Evolutionary conservation across 2,113 vertebrate species (phyloP), one percentile per base, ranked within the genome.

Genomic region (Centropristis striata): DNA sequence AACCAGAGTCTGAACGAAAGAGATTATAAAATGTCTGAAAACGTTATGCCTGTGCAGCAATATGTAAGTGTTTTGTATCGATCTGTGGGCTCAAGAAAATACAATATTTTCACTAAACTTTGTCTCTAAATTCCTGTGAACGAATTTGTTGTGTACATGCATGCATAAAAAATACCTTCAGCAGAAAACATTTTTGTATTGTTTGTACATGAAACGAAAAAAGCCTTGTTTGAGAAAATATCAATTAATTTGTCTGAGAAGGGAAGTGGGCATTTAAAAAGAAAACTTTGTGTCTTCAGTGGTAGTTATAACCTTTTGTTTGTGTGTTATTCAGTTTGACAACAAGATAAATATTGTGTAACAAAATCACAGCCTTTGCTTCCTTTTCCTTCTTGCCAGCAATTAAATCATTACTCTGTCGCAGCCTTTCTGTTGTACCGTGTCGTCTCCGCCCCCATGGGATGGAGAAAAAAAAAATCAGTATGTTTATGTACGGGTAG

Each of bases 351-450:
- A 75, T 81, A 84, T 88, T 51, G 21, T 75, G 72, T 61, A 85
- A 78, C 60, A 86, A 88, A 91, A 79, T 86, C 54, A 81, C 42
- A 27, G 66, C 71, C 76, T 82, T 82, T 71, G 50, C 25, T 49
- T 49, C 61, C 37, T 57, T 85, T 79, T 51, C 53, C 41, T 53
- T 51, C 27, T 83, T 75, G 46, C 66, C 78, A 72, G 81, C 82
- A 88, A 92, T 93, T 93, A 93, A 88, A 86, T 86, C 81, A 91
- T 90, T 88, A 89, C 81, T 85, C 84, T 81, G 82, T 86, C 60
- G 57, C 75, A 90, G 85, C 67, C 71, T 86, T 74, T 89, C 82
- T 90, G 66, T 85, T 81, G 74, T 55, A 60, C 65, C 28, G 10
- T 64, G 61, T 70, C 27, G n/a, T 65, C 76, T 66, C 83, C 49